Evolutionary conservation across 2,888 invertebrate genomes (phyloP).

Genomic region (Drosophila kokeensis): DNA sequence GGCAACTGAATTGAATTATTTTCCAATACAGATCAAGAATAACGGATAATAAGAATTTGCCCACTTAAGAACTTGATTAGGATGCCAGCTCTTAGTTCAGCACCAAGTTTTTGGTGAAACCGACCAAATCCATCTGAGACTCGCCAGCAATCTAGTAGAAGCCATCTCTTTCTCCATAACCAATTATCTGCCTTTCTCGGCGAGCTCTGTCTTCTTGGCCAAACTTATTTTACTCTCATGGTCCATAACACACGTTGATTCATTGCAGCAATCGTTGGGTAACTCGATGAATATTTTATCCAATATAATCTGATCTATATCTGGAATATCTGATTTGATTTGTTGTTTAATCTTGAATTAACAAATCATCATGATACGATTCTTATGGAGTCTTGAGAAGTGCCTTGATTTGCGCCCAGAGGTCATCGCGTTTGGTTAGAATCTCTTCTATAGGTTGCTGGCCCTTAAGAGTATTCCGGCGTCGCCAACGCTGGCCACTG

Average conservation of each 20-base stretch:
- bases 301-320: neutral
- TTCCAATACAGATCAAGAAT: neutral
- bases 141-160: neutral
- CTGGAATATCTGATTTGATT: neutral
- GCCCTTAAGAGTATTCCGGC: no score
- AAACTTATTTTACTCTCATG: neutral
- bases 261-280: neutral
- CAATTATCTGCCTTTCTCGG: neutral
- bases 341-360: neutral
- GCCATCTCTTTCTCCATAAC: neutral
- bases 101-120: no score
- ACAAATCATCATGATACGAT: neutral
- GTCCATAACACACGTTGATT: no score
- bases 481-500: neutral
- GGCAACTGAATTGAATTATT: neutral
- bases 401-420: neutral
- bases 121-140: neutral
- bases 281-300: neutral
- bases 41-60: neutral
- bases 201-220: neutral
- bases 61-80: neutral
- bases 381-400: neutral
- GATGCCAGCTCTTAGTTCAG: neutral
- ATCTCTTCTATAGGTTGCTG: neutral
- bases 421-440: accelerated